Base-by-base conservation (phyloP, 2,888 invertebrate species). In the Myopa tessellatipennis region DNA sequence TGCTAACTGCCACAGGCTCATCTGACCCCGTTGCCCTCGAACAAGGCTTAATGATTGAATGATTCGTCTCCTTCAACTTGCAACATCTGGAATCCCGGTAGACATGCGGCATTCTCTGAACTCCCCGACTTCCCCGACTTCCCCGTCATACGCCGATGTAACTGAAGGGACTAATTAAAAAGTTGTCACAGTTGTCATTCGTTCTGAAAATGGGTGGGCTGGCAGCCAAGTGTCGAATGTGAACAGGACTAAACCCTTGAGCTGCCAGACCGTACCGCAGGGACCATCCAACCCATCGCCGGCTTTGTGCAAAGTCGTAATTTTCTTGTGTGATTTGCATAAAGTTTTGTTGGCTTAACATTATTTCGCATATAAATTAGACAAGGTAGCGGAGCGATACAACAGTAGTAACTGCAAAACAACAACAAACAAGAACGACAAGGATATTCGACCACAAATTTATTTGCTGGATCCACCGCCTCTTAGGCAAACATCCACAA, bases 281-380 rank as follows among this genome's bases (percentile, higher is more conserved):
- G 36, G 67, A 38, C 67, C 38, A 38, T n/a, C 38, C 7, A 40
- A 16, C 58, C 58, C 58, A 5, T 58, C 16, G 52, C 18, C 18
- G 4, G n/a, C 58, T 61, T 63, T 52, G 34, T 40, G 36, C 26
- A 50, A 65, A 74, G 74, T 67, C 67, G 74, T 74, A 74, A 65
- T 74, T 67, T 74, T 71, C 40, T 71, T 65, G 55, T 77, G 68
- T 45, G 68, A 73, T 77, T 77, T 69, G 68, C 77, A 74, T 77
- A 77, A 77, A 74, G 40, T 68, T 58, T 65, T 73, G 40, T 12
- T 45, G 36, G 61, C 50, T 77, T 58, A 50, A 69, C 67, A 77
- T 77, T 60, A 74, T 77, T 74, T 77, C 68, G 74, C 67, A 68
- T 74, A 74, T 74, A 74, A 68, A 74, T 74, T 74, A 67, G 74